These are phyloP conservation scores for Ylistrum balloti DNA, from an alignment of 1,140 invertebrate species.

Conservation along the genomic window DNA sequence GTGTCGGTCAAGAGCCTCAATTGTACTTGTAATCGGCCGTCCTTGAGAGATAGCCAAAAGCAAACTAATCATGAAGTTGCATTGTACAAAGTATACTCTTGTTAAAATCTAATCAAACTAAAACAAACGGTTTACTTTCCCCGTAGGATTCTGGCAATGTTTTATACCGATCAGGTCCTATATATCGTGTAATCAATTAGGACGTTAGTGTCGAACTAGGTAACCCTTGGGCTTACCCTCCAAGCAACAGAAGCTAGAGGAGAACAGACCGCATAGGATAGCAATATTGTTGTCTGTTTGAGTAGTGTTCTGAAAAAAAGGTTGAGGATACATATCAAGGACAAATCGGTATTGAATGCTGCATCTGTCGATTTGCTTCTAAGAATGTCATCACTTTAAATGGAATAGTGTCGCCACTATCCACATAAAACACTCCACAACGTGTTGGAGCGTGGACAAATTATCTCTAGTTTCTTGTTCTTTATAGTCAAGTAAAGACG, in stretches of 20 bases:
- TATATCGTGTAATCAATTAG: not conserved
- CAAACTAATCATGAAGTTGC: not conserved
- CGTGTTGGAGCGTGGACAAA: too few species aligned
- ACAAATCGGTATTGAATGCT: not conserved
- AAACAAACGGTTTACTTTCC: conserved; percentile 8
- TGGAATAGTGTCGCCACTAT: not conserved
- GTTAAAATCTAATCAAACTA: not conserved
- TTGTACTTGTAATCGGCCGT: not conserved
- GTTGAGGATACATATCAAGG: not conserved
- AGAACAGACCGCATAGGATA: not conserved
- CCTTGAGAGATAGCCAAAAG: conserved; percentile 3
- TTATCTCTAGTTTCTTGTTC: too few species aligned
- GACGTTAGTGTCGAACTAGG: not conserved
- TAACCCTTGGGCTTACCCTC: not conserved
- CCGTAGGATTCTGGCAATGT: not conserved
- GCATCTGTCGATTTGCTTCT: not conserved
- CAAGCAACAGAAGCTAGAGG: not conserved
- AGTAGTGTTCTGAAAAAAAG: not conserved
- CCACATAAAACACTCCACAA: too few species aligned
- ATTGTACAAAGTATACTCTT: not conserved
- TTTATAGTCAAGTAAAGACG: too few species aligned
- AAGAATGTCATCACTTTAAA: not conserved
- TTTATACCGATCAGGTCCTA: not conserved
- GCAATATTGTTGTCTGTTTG: not conserved
- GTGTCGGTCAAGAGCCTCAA: not conserved